Conservation (phyloP, 2,113 vertebrate genomes). For the Sylvilagus bachmani region DNA sequence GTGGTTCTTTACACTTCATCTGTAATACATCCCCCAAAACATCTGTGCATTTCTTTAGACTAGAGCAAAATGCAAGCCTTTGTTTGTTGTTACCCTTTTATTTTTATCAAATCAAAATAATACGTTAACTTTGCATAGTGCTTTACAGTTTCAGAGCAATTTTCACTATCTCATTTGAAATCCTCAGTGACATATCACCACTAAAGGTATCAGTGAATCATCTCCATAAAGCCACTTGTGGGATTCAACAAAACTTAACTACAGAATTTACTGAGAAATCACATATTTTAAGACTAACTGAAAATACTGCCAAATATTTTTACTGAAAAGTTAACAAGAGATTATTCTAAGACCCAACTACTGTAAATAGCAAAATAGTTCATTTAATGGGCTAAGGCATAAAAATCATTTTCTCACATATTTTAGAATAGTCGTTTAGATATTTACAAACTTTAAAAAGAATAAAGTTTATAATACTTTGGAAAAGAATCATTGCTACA, state of each 20-base stretch:
- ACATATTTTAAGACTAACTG: slow-evolving; percentile 6
- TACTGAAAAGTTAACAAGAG: neutral
- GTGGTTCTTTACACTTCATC: neutral
- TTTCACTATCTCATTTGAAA: neutral
- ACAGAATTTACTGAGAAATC: neutral
- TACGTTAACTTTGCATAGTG: neutral
- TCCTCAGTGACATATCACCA: neutral
- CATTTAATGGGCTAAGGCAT: neutral
- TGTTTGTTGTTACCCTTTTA: neutral
- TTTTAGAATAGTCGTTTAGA: slow-evolving; percentile 42
- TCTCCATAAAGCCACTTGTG: neutral
- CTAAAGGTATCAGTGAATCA: neutral
- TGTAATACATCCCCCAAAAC: neutral
- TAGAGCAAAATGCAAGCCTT: neutral
- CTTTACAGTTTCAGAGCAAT: neutral
- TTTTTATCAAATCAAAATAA: neutral
- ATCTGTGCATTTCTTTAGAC: neutral
- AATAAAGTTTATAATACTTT: neutral
- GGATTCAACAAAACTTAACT: neutral
- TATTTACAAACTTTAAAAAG: neutral
- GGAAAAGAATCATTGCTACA: neutral
- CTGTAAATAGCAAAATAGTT: neutral
- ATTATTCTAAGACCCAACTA: neutral
- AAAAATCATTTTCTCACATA: neutral
- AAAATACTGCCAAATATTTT: neutral